phyloP scores from a whole-genome alignment of 2,888 invertebrate genomes.

The Eupithecia exiguata region DNA sequence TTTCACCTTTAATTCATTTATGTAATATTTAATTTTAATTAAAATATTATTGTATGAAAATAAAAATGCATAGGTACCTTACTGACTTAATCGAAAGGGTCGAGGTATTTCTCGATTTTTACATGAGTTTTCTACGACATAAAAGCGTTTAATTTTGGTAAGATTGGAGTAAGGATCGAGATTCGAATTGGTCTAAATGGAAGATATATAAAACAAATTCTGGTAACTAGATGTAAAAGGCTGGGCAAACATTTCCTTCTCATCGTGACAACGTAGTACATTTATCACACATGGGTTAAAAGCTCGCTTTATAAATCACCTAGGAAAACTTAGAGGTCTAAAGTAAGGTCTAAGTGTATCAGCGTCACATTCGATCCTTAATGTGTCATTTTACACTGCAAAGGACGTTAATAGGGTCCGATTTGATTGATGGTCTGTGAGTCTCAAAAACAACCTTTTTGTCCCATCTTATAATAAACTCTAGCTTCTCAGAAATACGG shows the following conservation, averaged over 20 bases:
- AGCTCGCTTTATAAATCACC: background rate
- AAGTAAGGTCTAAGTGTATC: slow-evolving; percentile 1
- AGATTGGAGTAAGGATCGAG: background rate
- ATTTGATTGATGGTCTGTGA: slow-evolving; percentile 58
- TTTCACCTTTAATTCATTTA: no score
- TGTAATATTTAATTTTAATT: no score
- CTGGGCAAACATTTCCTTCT: background rate
- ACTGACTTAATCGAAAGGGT: background rate
- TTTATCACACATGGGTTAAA: background rate
- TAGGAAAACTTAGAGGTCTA: background rate
- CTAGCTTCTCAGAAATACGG: slow-evolving; percentile 9
- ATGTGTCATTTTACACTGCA: slow-evolving; percentile 63
- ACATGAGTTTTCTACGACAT: background rate
- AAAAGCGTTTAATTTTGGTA: no score
- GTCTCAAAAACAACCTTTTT: slow-evolving; percentile 30
- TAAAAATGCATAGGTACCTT: no score
- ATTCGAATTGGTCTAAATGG: no score
- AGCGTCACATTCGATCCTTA: slow-evolving; percentile 31
- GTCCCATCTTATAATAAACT: slow-evolving; percentile 8
- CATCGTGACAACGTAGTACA: background rate
- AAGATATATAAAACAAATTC: no score
- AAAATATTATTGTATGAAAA: no score
- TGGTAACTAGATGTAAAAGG: background rate
- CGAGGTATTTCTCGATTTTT: background rate
- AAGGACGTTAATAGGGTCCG: slow-evolving; percentile 63